Evolutionary conservation across 1,140 invertebrate species (phyloP).

Genomic region (Euura saliciscinereae): DNA sequence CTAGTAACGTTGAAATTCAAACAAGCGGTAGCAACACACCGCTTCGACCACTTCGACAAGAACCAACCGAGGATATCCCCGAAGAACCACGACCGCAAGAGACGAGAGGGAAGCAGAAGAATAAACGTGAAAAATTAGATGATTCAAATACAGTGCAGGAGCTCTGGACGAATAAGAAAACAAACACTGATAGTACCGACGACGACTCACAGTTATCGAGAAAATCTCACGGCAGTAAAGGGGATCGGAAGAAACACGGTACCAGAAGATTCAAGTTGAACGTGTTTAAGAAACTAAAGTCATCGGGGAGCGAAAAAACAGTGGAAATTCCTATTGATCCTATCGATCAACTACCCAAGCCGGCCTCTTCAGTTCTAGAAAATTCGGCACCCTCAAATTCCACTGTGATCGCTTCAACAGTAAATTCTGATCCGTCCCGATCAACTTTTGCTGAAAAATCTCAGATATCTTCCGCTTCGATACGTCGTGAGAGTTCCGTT

Average conservation of each 20-base stretch:
- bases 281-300: not conserved
- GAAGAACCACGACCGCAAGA: not conserved
- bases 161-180: constrained; percentile 5
- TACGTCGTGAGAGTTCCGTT: not conserved
- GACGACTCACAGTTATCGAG: not conserved
- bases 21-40: not conserved
- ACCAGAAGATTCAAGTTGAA: not conserved
- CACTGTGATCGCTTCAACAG: not conserved
- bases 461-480: not conserved
- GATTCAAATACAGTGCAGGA: not conserved
- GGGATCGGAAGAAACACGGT: not conserved
- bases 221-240: not conserved
- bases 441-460: not conserved
- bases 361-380: not conserved
- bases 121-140: not conserved
- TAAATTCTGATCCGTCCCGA: not conserved
- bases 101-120: not conserved
- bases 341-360: not conserved
- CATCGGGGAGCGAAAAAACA: not conserved
- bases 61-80: not conserved
- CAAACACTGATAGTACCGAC: not conserved
- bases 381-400: not conserved
- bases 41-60: not conserved
- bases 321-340: not conserved
- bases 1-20: not conserved